These are phyloP conservation scores for Schizaphis graminum DNA, from an alignment of 2,888 invertebrate genomes.

Conservation along the genomic window DNA sequence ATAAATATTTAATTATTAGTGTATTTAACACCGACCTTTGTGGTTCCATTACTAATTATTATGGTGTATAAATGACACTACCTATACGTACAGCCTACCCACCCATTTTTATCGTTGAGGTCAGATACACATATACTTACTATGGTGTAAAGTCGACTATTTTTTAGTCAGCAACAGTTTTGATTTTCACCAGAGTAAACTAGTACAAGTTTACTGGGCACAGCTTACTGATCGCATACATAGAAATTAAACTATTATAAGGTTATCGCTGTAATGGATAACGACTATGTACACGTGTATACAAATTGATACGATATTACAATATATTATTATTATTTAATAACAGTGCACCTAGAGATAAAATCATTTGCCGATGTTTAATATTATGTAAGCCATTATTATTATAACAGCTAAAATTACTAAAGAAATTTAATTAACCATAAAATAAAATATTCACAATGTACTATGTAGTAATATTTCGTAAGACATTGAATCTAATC, in stretches of 20 bases:
- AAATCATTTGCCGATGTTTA: background rate
- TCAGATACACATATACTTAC: background rate
- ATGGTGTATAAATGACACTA: background rate
- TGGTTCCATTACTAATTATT: background rate
- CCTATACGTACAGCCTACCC: background rate
- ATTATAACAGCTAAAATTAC: background rate
- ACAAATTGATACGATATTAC: background rate
- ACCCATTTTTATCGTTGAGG: background rate
- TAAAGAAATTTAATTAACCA: slow-evolving; percentile 1
- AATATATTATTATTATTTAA: background rate
- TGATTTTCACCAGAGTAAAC: background rate
- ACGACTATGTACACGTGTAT: background rate
- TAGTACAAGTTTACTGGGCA: background rate
- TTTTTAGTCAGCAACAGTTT: background rate
- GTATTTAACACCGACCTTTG: background rate
- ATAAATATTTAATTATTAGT: background rate
- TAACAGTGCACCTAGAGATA: background rate
- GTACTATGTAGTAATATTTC: background rate
- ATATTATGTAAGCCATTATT: background rate
- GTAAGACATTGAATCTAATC: background rate
- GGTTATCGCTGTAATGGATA: slow-evolving; percentile 4
- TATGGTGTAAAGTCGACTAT: background rate
- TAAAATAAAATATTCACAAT: background rate
- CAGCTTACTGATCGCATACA: background rate
- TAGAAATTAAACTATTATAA: background rate